Evolutionary conservation across 2,797 vertebrate species (phyloP).

Genomic region (Pseudotriccus pelzelni): DNA sequence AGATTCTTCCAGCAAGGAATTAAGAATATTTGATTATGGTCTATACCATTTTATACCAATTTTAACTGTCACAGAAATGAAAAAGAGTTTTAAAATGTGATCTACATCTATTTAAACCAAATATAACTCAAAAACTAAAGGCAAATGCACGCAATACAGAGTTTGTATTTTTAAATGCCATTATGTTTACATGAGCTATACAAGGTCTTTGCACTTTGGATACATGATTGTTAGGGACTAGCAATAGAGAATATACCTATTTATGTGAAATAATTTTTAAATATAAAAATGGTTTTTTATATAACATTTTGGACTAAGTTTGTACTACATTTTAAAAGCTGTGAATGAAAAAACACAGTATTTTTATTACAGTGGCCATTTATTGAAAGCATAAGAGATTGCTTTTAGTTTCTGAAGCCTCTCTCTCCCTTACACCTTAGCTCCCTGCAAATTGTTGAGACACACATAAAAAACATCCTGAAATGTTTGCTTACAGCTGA

Average conservation of each 20-base stretch:
- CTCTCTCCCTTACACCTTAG: neutral
- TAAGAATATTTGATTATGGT: neutral
- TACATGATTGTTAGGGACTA: neutral
- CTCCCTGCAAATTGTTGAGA: neutral
- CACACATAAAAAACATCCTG: neutral
- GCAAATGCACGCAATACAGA: neutral
- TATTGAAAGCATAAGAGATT: neutral
- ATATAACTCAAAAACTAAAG: neutral
- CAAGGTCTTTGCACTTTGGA: neutral
- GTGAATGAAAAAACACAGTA: rapidly evolving
- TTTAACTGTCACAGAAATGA: neutral
- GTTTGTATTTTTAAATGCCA: neutral
- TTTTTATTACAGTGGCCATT: neutral
- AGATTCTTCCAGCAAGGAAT: neutral
- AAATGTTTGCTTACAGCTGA: conserved; percentile 85
- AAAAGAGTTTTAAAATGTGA: neutral
- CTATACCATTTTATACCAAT: neutral
- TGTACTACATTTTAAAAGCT: neutral
- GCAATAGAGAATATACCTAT: neutral
- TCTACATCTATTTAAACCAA: neutral
- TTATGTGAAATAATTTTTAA: neutral
- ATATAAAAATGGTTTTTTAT: neutral
- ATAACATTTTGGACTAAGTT: neutral
- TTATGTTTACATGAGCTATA: neutral
- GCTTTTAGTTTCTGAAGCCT: neutral